A percentile compares a stretch with the other conserved stretches of the same genome.
These are phyloP conservation scores for Cyanoramphus novaezelandiae DNA, from an alignment of 2,113 vertebrate genomes.

Conservation along the genomic window DNA sequence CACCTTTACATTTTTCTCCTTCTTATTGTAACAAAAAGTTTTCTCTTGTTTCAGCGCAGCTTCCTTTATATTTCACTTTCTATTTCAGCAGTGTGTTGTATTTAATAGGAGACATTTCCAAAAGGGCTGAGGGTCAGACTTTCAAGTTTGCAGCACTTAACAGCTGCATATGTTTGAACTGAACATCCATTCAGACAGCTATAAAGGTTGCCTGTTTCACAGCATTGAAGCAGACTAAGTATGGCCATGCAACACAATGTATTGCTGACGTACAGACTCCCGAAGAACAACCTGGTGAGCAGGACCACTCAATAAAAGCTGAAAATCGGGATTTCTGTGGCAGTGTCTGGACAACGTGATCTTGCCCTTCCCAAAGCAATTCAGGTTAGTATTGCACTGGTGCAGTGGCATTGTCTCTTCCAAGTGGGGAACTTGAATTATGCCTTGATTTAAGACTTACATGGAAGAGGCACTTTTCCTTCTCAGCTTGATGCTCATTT, in stretches of 20 bases:
- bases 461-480: not conserved
- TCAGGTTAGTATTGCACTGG: not conserved
- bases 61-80: not conserved
- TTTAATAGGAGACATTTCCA: slow-evolving; percentile 46
- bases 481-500: not conserved
- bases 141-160: slow-evolving; percentile 4
- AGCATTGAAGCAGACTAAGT: not conserved
- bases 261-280: not conserved
- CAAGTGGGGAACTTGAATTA: not conserved
- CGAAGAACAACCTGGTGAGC: not conserved
- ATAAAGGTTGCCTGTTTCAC: not conserved
- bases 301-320: not conserved
- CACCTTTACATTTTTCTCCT: not conserved
- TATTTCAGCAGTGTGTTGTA: not conserved
- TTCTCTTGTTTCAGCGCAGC: slow-evolving; percentile 6
- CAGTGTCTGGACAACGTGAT: not conserved
- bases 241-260: not conserved
- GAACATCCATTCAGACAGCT: not conserved
- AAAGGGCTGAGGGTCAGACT: slow-evolving; percentile 43
- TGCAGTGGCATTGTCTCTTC: not conserved
- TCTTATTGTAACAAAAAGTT: not conserved
- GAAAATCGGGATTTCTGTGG: not conserved
- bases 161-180: not conserved
- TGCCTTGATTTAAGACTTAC: not conserved
- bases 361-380: not conserved